Conservation (phyloP, 2,797 vertebrate species). For the Emys orbicularis region DNA sequence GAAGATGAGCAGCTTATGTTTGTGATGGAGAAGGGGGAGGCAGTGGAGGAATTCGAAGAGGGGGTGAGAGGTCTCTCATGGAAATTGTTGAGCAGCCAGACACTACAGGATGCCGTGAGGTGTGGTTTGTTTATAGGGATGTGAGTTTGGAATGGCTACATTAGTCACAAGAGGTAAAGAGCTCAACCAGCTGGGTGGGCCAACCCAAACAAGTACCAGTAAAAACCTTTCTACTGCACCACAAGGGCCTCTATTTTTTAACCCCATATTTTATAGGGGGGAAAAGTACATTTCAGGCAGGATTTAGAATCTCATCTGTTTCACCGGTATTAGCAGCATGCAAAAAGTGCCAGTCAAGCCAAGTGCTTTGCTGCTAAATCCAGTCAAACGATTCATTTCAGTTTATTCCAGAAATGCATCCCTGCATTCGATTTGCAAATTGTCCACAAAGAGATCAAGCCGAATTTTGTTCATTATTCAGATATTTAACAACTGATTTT, state of each 20-base stretch:
- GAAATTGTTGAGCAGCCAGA: neutral
- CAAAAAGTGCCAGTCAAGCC: neutral
- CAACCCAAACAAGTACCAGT: neutral
- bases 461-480: constrained; percentile 27
- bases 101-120: neutral
- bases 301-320: neutral
- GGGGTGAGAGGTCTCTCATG: neutral
- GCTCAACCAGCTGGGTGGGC: neutral
- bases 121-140: neutral
- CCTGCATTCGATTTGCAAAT: neutral
- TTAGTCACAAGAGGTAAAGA: neutral
- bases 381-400: neutral
- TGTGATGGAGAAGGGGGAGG: neutral
- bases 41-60: neutral
- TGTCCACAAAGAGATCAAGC: constrained; percentile 1
- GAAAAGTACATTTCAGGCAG: neutral
- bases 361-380: neutral
- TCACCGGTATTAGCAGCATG: neutral
- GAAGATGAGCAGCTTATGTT: neutral
- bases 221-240: rapidly evolving
- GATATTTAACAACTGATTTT: constrained; percentile 53
- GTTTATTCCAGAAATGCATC: neutral
- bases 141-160: neutral
- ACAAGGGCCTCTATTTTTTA: neutral
- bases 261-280: neutral